phyloP scores from a whole-genome alignment of 2,113 vertebrate genomes.

The Mesoclemmys tuberculata region DNA sequence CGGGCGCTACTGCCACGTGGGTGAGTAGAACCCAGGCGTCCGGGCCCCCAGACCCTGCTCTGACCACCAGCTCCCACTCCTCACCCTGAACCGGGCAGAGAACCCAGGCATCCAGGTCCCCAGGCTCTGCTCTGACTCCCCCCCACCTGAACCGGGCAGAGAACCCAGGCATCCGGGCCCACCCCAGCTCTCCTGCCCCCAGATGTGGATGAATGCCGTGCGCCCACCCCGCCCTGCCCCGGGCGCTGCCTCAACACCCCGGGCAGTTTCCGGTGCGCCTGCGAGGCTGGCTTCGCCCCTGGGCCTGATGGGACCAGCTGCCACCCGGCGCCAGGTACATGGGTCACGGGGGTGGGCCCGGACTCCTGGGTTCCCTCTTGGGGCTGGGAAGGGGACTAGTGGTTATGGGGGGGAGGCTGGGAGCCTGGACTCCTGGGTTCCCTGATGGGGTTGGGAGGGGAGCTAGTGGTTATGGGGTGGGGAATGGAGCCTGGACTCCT shows the following conservation, averaged over 20 bases:
- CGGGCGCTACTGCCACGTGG: conserved; percentile 72
- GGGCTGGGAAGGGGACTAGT: background rate
- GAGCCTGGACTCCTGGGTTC: background rate
- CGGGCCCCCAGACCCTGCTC: too few species aligned
- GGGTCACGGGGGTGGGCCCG: background rate
- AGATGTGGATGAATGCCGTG: conserved; percentile 75
- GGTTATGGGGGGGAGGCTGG: background rate
- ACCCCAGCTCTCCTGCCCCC: background rate
- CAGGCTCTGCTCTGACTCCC: background rate
- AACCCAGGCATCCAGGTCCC: too few species aligned
- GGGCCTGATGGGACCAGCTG: conserved; percentile 48
- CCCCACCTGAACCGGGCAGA: too few species aligned
- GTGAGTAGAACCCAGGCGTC: conserved; percentile 35
- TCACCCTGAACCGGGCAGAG: too few species aligned
- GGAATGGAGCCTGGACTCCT: too few species aligned
- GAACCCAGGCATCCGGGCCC: background rate
- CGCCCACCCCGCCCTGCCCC: conserved; percentile 30
- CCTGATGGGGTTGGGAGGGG: background rate
- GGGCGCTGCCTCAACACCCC: conserved; percentile 65
- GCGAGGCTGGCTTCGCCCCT: conserved; percentile 50
- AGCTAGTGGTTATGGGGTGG: background rate
- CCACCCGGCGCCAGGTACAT: background rate
- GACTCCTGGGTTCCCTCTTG: background rate
- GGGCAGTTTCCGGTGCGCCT: conserved; percentile 71
- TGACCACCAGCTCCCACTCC: background rate